Percentiles rank a stretch among this genome's conserved stretches.
Conservation (phyloP, 2,113 vertebrate species). For the Hemicordylus capensis region DNA sequence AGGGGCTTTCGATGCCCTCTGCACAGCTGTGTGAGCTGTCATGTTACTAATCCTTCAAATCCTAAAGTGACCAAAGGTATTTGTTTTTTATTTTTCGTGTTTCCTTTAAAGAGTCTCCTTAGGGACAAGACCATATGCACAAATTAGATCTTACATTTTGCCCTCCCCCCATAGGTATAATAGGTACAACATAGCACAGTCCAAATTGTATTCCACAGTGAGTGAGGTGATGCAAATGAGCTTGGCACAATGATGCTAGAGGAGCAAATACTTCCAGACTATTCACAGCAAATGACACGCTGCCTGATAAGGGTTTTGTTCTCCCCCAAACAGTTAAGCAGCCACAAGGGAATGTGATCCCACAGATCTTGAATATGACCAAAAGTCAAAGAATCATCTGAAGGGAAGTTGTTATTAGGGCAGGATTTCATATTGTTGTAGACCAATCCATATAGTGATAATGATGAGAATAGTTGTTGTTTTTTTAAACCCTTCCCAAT, state of each 20-base stretch:
- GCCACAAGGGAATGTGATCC: neutral
- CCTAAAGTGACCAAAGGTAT: slow-evolving; percentile 89
- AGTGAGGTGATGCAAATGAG: too few species aligned
- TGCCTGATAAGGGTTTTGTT: neutral
- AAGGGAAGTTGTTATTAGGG: neutral
- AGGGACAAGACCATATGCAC: fast-evolving
- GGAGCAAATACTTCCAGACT: neutral
- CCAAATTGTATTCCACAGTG: too few species aligned
- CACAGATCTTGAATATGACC: neutral
- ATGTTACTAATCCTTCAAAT: slow-evolving; percentile 84
- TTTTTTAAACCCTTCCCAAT: too few species aligned
- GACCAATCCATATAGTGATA: too few species aligned
- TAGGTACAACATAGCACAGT: too few species aligned
- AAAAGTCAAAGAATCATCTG: neutral
- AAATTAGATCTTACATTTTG: neutral
- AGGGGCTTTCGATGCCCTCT: slow-evolving; percentile 95
- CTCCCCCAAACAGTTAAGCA: neutral
- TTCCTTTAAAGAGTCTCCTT: neutral
- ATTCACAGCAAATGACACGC: neutral
- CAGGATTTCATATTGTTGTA: too few species aligned
- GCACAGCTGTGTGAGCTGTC: slow-evolving; percentile 92
- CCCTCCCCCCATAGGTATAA: neutral
- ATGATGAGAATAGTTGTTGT: too few species aligned
- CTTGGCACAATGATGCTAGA: neutral
- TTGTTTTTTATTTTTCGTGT: neutral